Evolutionary conservation across 2,888 invertebrate genomes (phyloP), one percentile per base, ranked within the genome.

Genomic region (Adelognathus sp.): DNA sequence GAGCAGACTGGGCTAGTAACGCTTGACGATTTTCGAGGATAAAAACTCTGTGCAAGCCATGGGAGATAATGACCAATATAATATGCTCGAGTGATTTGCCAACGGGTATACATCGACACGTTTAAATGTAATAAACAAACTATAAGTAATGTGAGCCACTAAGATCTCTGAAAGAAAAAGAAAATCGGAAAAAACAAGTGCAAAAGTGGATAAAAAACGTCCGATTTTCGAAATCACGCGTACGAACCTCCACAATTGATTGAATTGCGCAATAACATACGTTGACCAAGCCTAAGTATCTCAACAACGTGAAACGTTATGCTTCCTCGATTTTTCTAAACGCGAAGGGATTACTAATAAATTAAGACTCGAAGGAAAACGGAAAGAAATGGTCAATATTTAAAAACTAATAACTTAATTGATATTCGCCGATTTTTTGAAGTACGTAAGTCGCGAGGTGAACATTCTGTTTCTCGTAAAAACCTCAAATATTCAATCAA

Each of bases 51-150:
- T 63, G 33, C 50, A 56, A 29, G 61, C 33, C 58, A 44, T 36
- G 69, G 64, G 60, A 60, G 61, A 76, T 74, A 84, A 80, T 82
- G 87, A 86, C 86, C 88, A 87, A 86, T 86, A 75, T 84, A 84
- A 81, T 74, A 82, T 63, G 82, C 82, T 79, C 76, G 74, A 73
- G 79, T 71, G 52, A 79, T 76, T 82, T 79, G 78, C 81, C 76
- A 81, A 77, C 80, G 76, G 73, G 36, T 36, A 36, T 70, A 76
- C 80, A 63, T 76, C 61, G 70, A 74, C 63, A 69, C 74, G 58
- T 74, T 60, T 67, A 52, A 16, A 54, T 54, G 21, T 39, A 52
- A 72, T 72, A 41, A 67, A 56, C 67, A 39, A 50, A n/a, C n/a
- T 79, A 76, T 56, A 67, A 67, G 60, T 58, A 60, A 33, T 16